Evolutionary conservation across 2,888 invertebrate species (phyloP).

Genomic region (Eristalis tenax): DNA sequence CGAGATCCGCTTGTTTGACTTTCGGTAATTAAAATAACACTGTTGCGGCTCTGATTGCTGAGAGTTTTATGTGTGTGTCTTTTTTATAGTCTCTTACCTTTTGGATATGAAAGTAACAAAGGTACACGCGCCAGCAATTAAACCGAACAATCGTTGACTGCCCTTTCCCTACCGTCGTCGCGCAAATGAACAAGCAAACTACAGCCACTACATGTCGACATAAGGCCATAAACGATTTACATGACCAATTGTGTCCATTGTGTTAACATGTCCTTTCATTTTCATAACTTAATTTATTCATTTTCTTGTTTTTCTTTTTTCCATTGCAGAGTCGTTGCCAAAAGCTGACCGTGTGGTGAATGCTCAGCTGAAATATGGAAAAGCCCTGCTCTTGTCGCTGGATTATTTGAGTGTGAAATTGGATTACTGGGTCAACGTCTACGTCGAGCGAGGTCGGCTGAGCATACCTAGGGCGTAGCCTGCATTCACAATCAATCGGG

Average conservation of each 20-base stretch:
- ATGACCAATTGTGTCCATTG: conserved; percentile 22
- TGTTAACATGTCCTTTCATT: conserved; percentile 55
- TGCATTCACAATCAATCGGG: conserved; percentile 42
- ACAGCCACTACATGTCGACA: conserved; percentile 33
- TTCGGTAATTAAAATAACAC: conserved; percentile 71
- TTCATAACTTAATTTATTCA: conserved; percentile 42
- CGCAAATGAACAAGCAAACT: conserved; percentile 6
- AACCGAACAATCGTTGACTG: conserved; percentile 34
- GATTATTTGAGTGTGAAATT: conserved; percentile 43
- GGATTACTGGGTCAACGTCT: conserved; percentile 58
- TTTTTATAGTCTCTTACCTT: conserved; percentile 45
- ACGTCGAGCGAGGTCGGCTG: not conserved
- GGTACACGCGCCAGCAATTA: conserved; percentile 62
- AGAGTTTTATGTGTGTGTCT: conserved; percentile 39
- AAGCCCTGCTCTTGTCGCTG: conserved; percentile 28
- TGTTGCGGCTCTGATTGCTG: conserved; percentile 48
- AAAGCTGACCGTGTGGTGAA: conserved; percentile 54
- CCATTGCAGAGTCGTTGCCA: conserved; percentile 52
- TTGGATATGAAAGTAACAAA: conserved; percentile 66
- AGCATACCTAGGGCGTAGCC: conserved; percentile 45
- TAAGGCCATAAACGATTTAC: conserved; percentile 45
- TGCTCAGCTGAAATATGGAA: conserved; percentile 59
- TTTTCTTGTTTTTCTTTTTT: conserved; percentile 2
- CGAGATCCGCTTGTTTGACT: conserved; percentile 69
- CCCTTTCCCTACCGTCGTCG: conserved; percentile 44